Base-by-base conservation (phyloP, 2,888 invertebrate genomes). In the Phengaris arion region DNA sequence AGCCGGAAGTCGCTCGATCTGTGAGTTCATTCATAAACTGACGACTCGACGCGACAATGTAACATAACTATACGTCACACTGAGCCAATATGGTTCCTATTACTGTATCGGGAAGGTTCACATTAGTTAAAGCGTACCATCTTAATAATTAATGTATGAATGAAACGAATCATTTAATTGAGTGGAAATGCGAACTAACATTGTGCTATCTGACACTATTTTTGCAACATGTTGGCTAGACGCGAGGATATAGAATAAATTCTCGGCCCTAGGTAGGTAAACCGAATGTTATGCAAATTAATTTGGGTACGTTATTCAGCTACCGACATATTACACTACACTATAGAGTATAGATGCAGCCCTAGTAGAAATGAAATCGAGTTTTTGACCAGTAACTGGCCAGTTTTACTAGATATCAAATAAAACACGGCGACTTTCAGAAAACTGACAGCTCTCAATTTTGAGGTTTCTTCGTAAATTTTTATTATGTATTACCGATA, bases 1-100 rank as follows among this genome's bases (percentile, higher is more conserved):
- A 92, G 90, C 92, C 93, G 93, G 93, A 93, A 93, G 92, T 88
- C 88, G 86, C 89, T 87, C 90, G 92, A 92, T 93, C 93, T 91
- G 92, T 90, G 89, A 89, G 90, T 93, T 91, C 93, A 93, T 93
- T 93, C 93, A 93, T 93, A 92, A 93, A 93, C 88, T 91, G 89
- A 85, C 83, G 83, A 81, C 86, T 84, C 84, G 83, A 79, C 81
- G 85, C 86, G 89, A 91, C 90, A 92, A 91, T 88, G 92, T 90
- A 84, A 86, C 87, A 91, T 87, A 86, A 88, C 89, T 86, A 85
- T 86, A 86, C 86, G 85, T 84, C 82, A 85, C 81, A 82, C 79
- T 79, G 79, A 81, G 82, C 85, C 77, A 89, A 81, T 85, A 79
- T 87, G 80, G 84, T 81, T 83, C 87, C 83, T 92, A 89, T 89